phyloP scores from a whole-genome alignment of 2,888 invertebrate genomes.

The Agrilus biguttatus region DNA sequence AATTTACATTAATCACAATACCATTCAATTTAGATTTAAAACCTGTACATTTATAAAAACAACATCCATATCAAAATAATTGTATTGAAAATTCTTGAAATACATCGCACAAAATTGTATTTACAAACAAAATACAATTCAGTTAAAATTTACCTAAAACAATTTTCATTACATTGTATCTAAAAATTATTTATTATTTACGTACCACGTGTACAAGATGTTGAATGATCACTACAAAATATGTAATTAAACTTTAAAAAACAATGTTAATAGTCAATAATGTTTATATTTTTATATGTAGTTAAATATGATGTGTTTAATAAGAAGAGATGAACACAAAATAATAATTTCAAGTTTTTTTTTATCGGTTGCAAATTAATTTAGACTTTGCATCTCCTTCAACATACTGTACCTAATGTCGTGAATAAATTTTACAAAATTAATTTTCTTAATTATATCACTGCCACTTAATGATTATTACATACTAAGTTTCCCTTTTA shows the following conservation, averaged over 20 bases:
- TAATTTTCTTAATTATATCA: constrained; percentile 3
- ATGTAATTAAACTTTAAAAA: neutral
- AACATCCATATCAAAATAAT: neutral
- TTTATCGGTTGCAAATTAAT: too few relatives aligned
- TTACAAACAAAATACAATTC: neutral
- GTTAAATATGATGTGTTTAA: constrained; percentile 3
- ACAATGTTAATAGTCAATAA: neutral
- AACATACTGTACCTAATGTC: constrained; percentile 1
- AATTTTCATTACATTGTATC: too few relatives aligned
- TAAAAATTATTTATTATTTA: too few relatives aligned
- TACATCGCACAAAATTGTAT: neutral
- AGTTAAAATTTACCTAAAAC: too few relatives aligned
- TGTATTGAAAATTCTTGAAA: neutral
- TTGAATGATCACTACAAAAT: neutral
- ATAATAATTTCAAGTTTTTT: too few relatives aligned
- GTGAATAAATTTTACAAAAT: constrained; percentile 4
- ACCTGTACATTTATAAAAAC: neutral
- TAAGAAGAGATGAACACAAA: neutral
- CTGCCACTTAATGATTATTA: neutral
- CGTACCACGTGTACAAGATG: too few relatives aligned
- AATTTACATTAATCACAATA: too few relatives aligned
- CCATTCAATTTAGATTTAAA: too few relatives aligned
- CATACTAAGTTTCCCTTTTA: neutral
- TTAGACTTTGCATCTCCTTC: too few relatives aligned
- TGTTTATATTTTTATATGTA: neutral